Evolutionary conservation across 2,113 vertebrate genomes (phyloP).

Genomic region (Uropsilus gracilis): DNA sequence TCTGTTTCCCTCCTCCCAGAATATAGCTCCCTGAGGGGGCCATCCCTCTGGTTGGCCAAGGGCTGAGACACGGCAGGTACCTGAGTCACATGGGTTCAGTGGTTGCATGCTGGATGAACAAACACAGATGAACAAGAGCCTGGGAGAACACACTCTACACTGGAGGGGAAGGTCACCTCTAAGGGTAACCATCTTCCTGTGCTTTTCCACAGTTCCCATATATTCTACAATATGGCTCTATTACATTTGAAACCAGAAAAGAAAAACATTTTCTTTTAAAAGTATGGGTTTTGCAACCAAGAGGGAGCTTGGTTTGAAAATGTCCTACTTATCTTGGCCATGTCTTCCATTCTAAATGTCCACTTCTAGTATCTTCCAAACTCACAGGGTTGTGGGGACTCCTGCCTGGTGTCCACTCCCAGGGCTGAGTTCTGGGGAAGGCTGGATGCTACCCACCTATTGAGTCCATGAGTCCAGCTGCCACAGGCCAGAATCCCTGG

Average conservation of each 20-base stretch:
- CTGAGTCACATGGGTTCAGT: neutral
- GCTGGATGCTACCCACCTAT: neutral
- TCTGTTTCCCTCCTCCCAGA: neutral
- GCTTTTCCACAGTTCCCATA: too few relatives aligned
- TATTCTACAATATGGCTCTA: neutral
- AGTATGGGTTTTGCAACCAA: neutral
- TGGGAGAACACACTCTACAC: neutral
- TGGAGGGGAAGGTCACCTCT: fast-evolving
- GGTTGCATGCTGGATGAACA: too few relatives aligned
- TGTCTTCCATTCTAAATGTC: neutral
- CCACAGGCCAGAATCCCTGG: too few relatives aligned
- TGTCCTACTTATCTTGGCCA: neutral
- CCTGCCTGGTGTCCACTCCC: neutral
- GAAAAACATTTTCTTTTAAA: neutral
- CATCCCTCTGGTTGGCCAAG: too few relatives aligned
- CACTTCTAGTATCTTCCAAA: too few relatives aligned
- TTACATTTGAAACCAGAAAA: neutral
- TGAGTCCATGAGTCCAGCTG: fast-evolving
- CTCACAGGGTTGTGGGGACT: neutral
- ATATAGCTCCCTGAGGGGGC: fast-evolving
- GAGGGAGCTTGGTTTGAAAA: too few relatives aligned
- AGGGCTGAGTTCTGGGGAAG: neutral
- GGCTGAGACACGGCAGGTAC: fast-evolving
- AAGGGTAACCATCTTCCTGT: neutral
- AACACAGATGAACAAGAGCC: neutral